Evolutionary conservation across 2,888 invertebrate species (phyloP).

Genomic region (Eristalis tenax): DNA sequence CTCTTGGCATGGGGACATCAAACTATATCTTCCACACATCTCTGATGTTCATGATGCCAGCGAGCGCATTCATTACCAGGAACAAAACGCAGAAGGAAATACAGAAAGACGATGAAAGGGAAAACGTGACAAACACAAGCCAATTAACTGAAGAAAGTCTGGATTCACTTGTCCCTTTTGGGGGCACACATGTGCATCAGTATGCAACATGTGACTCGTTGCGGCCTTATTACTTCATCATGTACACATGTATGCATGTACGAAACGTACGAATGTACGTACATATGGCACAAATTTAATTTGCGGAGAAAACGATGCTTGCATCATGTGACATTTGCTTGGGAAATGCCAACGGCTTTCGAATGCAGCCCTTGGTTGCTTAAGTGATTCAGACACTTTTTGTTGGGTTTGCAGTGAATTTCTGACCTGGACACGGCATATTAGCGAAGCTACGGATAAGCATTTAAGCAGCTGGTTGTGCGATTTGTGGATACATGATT

Average conservation of each 20-base stretch:
- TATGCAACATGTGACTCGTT: conserved; percentile 44
- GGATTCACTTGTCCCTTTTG: conserved; percentile 41
- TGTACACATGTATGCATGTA: neutral
- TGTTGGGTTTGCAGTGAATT: too few relatives aligned
- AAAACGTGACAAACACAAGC: conserved; percentile 47
- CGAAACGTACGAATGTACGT: too few relatives aligned
- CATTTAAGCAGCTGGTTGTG: too few relatives aligned
- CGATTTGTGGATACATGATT: too few relatives aligned
- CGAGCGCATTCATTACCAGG: conserved; percentile 34
- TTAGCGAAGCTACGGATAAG: too few relatives aligned
- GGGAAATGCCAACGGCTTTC: neutral
- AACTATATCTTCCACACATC: neutral
- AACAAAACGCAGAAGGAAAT: conserved; percentile 2
- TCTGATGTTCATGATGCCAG: conserved; percentile 27
- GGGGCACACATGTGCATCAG: conserved; percentile 40
- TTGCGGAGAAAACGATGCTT: neutral
- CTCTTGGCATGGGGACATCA: conserved; percentile 20
- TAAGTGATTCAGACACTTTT: too few relatives aligned
- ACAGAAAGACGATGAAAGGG: conserved; percentile 7
- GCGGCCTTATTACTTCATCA: neutral
- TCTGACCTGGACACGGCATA: too few relatives aligned
- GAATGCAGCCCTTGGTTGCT: neutral
- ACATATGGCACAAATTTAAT: neutral
- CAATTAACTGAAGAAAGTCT: conserved; percentile 44
- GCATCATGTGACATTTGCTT: neutral